Evolutionary conservation across 2,797 vertebrate species (phyloP).

Genomic region (Buphagus erythrorhynchus): DNA sequence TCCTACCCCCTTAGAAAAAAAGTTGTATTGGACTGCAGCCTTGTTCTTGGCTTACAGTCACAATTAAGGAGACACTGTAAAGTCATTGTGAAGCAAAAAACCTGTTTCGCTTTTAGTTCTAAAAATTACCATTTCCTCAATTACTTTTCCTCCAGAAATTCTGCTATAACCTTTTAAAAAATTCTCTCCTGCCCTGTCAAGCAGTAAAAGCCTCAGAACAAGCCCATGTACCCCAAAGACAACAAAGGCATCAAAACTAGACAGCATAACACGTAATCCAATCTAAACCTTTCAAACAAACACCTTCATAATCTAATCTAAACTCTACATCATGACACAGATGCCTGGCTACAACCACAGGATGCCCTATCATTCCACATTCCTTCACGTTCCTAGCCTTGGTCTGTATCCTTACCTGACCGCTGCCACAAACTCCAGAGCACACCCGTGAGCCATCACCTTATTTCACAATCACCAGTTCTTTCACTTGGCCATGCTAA

Average conservation of each 20-base stretch:
- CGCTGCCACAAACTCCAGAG: background rate
- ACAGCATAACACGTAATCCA: accelerated
- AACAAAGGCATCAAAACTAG: background rate
- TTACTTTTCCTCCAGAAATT: background rate
- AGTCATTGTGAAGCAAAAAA: background rate
- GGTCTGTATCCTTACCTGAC: background rate
- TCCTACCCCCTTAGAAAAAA: background rate
- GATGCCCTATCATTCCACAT: background rate
- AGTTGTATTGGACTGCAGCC: background rate
- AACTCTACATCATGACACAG: background rate
- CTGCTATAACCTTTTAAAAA: background rate
- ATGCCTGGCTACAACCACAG: background rate
- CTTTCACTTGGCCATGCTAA: background rate
- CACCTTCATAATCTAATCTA: background rate
- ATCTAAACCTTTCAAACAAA: background rate
- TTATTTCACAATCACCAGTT: background rate
- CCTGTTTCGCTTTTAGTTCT: background rate
- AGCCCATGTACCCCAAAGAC: background rate
- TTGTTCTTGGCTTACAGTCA: background rate
- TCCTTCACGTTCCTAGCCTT: background rate
- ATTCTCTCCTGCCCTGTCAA: background rate
- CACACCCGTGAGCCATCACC: accelerated
- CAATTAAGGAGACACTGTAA: background rate
- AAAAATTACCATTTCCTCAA: background rate
- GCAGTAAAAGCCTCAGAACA: background rate